Conservation (phyloP, 2,888 invertebrate species). For the Petrolisthes cinctipes region DNA sequence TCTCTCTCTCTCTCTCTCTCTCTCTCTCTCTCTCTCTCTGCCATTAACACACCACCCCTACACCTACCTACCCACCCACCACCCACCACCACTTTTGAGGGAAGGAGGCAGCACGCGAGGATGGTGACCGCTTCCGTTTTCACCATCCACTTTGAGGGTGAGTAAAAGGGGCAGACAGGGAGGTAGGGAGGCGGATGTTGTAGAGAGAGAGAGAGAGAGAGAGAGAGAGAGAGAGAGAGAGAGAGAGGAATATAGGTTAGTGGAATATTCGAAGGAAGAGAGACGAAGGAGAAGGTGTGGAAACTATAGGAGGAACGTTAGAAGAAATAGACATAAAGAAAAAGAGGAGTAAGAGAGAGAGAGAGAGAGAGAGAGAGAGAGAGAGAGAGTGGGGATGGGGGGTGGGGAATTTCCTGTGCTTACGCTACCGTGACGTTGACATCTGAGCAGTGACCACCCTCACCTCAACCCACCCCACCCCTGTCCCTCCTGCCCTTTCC, state of each 20-base stretch:
- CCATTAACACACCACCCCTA: too few species aligned
- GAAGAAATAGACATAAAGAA: neutral
- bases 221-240: slow-evolving; percentile 26
- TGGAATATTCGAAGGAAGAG: neutral
- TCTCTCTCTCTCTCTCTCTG: too few species aligned
- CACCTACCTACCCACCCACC: too few species aligned
- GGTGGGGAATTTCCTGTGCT: neutral
- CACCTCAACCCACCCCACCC: neutral
- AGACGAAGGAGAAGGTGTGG: neutral
- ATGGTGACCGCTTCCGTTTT: too few species aligned
- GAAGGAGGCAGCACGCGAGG: too few species aligned
- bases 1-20: too few species aligned
- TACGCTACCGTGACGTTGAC: neutral
- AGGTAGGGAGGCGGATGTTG: too few species aligned
- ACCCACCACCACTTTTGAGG: too few species aligned
- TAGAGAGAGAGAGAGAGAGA: neutral
- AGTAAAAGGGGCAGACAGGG: too few species aligned
- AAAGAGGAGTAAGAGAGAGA: neutral
- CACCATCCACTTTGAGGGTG: too few species aligned
- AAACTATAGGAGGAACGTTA: neutral
- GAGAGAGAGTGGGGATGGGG: neutral
- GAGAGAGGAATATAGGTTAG: neutral
- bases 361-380: neutral
- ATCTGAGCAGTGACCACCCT: neutral
- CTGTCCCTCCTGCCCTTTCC: neutral